phyloP scores from a whole-genome alignment of 2,113 vertebrate genomes.

The Rhinoderma darwinii region DNA sequence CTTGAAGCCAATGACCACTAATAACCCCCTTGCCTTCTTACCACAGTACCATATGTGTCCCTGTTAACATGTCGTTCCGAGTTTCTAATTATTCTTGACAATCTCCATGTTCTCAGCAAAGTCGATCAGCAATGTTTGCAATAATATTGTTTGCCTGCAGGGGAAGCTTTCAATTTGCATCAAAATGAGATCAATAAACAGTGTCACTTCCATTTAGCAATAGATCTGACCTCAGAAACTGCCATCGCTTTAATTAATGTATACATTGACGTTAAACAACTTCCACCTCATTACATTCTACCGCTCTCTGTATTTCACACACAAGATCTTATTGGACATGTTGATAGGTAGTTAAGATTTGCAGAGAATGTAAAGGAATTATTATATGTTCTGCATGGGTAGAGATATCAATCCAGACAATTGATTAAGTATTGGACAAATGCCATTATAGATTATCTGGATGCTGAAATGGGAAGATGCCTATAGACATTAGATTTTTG shows the following conservation, averaged over 20 bases:
- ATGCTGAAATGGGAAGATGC: neutral
- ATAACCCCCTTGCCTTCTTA: neutral
- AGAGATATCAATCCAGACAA: neutral
- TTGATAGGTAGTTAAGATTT: neutral
- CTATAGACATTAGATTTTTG: neutral
- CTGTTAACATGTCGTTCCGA: conserved; percentile 17
- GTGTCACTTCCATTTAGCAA: conserved; percentile 53
- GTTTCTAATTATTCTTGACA: conserved; percentile 36
- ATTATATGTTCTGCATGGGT: too few species aligned
- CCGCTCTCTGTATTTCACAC: neutral
- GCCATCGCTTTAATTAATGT: conserved; percentile 52
- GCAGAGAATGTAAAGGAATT: neutral
- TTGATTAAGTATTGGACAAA: neutral
- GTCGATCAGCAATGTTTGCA: conserved; percentile 21
- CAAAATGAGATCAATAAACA: conserved; percentile 56
- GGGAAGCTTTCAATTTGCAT: conserved; percentile 58
- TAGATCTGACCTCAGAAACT: conserved; percentile 47
- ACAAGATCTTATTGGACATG: neutral
- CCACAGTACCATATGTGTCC: conserved; percentile 28
- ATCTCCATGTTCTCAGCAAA: conserved; percentile 22
- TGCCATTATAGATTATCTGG: neutral
- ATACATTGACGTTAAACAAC: conserved; percentile 46
- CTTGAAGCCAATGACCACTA: neutral
- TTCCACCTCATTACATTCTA: conserved; percentile 37
- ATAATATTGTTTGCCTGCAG: conserved; percentile 47